Percentiles rank a stretch among this genome's conserved stretches.
These are phyloP conservation scores for Lycocerus yunnanus DNA, from an alignment of 2,888 invertebrate genomes.

Conservation along the genomic window DNA sequence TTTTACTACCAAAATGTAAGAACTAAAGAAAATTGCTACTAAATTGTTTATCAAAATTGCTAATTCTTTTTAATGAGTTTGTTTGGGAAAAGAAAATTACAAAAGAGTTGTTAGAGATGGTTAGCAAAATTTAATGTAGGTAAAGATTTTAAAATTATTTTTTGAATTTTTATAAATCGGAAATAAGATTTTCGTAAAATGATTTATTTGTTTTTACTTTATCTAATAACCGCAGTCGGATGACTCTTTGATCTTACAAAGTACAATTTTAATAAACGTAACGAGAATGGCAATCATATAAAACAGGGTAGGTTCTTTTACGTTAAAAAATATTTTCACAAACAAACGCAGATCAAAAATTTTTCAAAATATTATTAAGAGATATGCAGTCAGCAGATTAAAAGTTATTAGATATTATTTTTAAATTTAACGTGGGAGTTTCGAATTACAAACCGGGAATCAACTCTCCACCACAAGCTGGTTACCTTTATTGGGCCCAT, in stretches of 20 bases:
- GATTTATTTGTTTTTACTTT: background rate
- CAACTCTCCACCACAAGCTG: no score
- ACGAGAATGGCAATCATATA: no score
- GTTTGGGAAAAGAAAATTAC: background rate
- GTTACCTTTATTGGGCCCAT: no score
- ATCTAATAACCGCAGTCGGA: background rate
- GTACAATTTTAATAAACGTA: background rate
- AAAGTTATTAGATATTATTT: no score
- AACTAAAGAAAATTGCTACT: background rate
- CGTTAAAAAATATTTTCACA: background rate
- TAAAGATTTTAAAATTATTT: background rate
- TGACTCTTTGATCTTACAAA: background rate
- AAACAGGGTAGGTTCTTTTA: no score
- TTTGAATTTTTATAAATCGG: background rate
- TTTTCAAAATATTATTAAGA: no score
- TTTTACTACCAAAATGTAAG: background rate
- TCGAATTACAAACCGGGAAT: no score
- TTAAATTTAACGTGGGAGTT: no score
- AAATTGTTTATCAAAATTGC: conserved; percentile 1
- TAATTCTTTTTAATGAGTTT: background rate
- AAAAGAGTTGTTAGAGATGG: background rate
- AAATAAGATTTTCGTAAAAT: background rate
- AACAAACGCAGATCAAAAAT: no score
- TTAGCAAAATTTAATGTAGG: background rate
- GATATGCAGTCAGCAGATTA: no score